A percentile compares a stretch with the other conserved stretches of the same genome.
Evolutionary conservation across 1,140 invertebrate species (phyloP).

Genomic region (Artemia franciscana): DNA sequence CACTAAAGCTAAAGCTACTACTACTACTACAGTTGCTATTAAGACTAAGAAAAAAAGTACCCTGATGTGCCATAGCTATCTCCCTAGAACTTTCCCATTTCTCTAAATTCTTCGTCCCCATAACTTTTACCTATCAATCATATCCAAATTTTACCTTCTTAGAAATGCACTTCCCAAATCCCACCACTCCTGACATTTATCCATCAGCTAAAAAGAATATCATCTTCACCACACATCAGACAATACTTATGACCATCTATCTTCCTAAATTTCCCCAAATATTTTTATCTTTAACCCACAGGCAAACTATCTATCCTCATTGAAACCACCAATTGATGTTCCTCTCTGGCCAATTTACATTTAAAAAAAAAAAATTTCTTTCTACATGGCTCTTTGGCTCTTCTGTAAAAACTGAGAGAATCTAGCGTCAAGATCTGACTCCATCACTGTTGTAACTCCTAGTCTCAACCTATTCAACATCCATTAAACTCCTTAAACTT

Average conservation of each 20-base stretch:
- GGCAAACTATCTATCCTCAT: not conserved
- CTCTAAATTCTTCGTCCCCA: not conserved
- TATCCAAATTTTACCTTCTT: not conserved
- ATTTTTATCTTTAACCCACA: not conserved
- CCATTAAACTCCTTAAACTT: too few relatives aligned
- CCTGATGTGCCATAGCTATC: not conserved
- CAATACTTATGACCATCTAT: not conserved
- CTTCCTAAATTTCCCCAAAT: not conserved
- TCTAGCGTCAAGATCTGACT: not conserved
- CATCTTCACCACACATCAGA: not conserved
- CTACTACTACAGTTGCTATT: too few relatives aligned
- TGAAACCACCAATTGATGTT: not conserved
- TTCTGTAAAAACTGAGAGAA: not conserved
- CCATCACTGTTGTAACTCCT: not conserved
- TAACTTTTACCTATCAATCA: not conserved
- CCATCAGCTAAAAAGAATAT: not conserved
- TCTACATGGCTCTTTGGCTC: not conserved
- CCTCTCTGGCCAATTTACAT: not conserved
- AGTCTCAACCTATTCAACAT: too few relatives aligned
- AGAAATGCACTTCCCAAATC: not conserved
- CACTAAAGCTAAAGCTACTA: too few relatives aligned
- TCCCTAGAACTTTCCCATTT: not conserved
- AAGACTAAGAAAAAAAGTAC: not conserved
- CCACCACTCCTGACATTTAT: not conserved
- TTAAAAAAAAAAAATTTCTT: not conserved